A percentile compares a stretch with the other conserved stretches of the same genome.
These are phyloP conservation scores for Leptestheria dahalacensis DNA, from an alignment of 1,140 invertebrate genomes.

Conservation along the genomic window DNA sequence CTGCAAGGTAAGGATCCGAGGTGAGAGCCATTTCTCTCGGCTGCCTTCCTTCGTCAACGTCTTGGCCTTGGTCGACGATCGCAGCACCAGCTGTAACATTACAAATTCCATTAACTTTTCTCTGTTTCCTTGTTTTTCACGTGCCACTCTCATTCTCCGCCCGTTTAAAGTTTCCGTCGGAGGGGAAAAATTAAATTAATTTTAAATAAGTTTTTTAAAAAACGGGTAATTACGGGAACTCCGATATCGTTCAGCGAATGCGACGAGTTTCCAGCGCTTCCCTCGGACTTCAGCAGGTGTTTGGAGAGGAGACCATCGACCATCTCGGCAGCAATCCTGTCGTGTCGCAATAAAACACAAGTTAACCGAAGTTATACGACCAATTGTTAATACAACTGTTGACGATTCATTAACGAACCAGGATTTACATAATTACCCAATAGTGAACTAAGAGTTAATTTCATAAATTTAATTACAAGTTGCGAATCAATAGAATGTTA, in stretches of 20 bases:
- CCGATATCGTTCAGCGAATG: conserved; percentile 10
- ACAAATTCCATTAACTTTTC: not conserved
- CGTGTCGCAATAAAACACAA: not conserved
- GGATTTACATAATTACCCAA: too few species aligned
- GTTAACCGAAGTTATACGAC: not conserved
- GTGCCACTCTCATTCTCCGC: not conserved
- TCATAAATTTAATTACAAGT: too few species aligned
- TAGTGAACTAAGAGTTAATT: too few species aligned
- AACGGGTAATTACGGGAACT: not conserved
- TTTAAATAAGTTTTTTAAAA: not conserved
- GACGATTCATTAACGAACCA: too few species aligned
- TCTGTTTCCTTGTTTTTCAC: too few species aligned
- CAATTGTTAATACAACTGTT: too few species aligned
- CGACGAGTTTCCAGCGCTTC: not conserved
- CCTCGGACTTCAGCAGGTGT: not conserved
- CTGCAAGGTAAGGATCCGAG: conserved; percentile 47
- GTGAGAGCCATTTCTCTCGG: conserved; percentile 1
- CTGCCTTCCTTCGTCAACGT: not conserved
- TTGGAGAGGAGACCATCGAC: not conserved
- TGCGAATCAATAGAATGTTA: too few species aligned
- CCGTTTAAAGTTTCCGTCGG: not conserved
- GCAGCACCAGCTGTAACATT: conserved; percentile 1
- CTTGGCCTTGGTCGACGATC: not conserved
- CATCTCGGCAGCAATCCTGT: not conserved
- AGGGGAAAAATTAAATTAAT: not conserved